These are phyloP conservation scores for Tenrec ecaudatus DNA, from an alignment of 2,113 vertebrate genomes.

Conservation along the genomic window DNA sequence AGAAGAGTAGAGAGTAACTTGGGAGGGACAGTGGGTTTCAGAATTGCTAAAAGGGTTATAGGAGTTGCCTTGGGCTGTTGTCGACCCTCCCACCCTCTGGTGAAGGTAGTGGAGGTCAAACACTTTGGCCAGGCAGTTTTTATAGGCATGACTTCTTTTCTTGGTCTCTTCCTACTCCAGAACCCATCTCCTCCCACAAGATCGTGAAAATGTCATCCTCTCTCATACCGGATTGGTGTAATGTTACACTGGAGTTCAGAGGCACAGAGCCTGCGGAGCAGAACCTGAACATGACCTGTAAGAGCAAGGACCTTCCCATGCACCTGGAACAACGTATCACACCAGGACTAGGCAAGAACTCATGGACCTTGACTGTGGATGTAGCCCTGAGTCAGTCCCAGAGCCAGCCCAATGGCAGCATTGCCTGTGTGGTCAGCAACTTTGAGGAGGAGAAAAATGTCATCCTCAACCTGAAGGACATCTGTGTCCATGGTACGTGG, in stretches of 20 bases:
- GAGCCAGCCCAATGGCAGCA: not conserved
- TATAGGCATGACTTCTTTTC: not conserved
- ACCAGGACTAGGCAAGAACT: not conserved
- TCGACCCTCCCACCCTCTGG: no score
- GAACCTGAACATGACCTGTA: constrained; percentile 68
- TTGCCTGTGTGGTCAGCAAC: constrained; percentile 76
- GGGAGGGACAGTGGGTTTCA: no score
- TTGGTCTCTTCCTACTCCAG: not conserved
- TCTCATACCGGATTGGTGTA: constrained; percentile 63
- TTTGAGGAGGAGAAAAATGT: not conserved
- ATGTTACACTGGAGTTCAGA: constrained; percentile 67
- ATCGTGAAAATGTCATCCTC: constrained; percentile 14
- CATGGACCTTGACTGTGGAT: not conserved
- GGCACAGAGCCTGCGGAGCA: accelerated
- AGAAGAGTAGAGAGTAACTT: no score
- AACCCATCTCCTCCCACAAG: accelerated
- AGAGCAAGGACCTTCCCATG: not conserved
- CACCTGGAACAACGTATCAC: accelerated
- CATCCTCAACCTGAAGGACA: not conserved
- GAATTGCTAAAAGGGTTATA: no score
- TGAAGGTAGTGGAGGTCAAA: no score
- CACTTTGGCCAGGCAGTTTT: no score
- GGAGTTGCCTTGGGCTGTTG: no score
- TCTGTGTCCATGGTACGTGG: constrained; percentile 57
- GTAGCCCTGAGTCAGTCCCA: constrained; percentile 3